phyloP scores from a whole-genome alignment of 2,888 invertebrate genomes.

The Pterostichus madidus region DNA sequence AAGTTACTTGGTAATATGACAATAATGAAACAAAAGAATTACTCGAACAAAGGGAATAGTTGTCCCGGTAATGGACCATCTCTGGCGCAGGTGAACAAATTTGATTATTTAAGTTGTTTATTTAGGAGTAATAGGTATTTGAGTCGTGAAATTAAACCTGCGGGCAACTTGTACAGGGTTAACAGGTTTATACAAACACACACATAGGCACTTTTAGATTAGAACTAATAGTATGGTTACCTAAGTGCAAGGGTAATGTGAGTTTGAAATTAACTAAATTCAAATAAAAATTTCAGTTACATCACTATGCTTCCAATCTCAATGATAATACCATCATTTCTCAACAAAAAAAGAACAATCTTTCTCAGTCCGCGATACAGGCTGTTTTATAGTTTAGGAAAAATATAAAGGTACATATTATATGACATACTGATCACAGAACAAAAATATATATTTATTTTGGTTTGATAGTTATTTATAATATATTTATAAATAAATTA shows the following conservation, averaged over 20 bases:
- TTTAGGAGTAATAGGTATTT: constrained; percentile 29
- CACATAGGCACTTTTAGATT: constrained; percentile 34
- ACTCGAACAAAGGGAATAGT: constrained; percentile 16
- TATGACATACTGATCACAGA: no score
- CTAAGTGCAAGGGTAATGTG: constrained; percentile 18
- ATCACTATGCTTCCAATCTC: constrained; percentile 5
- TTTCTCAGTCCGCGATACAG: no score
- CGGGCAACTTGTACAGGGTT: constrained; percentile 16
- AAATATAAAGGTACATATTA: no score
- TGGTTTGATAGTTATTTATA: no score
- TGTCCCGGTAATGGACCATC: constrained; percentile 18
- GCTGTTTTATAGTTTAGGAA: no score
- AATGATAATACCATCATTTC: no score
- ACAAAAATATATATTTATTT: no score
- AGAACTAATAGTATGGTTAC: background rate
- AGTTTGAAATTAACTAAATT: constrained; percentile 35
- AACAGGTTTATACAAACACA: constrained; percentile 28
- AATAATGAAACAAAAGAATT: constrained; percentile 46
- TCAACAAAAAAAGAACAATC: background rate
- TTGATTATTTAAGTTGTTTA: constrained; percentile 48
- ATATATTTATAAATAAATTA: no score
- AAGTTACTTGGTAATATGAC: background rate
- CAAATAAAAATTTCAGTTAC: constrained; percentile 2
- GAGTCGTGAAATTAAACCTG: constrained; percentile 46
- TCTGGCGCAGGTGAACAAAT: constrained; percentile 17